These are phyloP conservation scores for Platysternon megacephalum DNA, from an alignment of 2,113 vertebrate genomes.

Conservation along the genomic window DNA sequence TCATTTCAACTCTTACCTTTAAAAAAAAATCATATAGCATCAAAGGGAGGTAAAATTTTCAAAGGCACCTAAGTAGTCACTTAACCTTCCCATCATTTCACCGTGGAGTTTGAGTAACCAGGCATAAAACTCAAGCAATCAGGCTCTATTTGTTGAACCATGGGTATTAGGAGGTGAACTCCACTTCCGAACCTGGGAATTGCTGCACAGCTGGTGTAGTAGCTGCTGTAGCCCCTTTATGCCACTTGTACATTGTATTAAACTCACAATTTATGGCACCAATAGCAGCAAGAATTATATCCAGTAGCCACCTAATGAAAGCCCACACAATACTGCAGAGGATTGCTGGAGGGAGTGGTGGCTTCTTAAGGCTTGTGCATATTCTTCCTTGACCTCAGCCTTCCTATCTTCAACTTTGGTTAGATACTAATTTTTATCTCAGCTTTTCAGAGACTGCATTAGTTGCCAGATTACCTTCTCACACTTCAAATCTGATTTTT, in stretches of 20 bases:
- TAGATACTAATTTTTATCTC: background rate
- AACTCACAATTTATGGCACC: conserved; percentile 26
- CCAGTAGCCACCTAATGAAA: conserved; percentile 4
- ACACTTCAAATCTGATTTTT: conserved; percentile 15
- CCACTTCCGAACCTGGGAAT: background rate
- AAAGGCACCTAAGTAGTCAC: background rate
- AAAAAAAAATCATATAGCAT: background rate
- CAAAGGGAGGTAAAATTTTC: background rate
- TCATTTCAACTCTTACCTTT: background rate
- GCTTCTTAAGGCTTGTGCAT: background rate
- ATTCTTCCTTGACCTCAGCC: background rate
- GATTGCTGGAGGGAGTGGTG: background rate
- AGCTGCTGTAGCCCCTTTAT: background rate
- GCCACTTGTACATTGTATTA: conserved; percentile 22
- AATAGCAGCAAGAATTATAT: conserved; percentile 17
- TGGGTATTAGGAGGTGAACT: conserved; percentile 16
- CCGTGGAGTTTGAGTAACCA: background rate
- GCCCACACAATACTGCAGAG: background rate
- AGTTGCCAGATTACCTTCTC: background rate
- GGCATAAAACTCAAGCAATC: conserved; percentile 5
- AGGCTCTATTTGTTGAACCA: background rate
- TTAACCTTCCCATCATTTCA: background rate
- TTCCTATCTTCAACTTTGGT: background rate
- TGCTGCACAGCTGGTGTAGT: conserved; percentile 52
- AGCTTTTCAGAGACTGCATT: background rate